Conservation (phyloP, 2,888 invertebrate species). For the Protodeltote pygarga region DNA sequence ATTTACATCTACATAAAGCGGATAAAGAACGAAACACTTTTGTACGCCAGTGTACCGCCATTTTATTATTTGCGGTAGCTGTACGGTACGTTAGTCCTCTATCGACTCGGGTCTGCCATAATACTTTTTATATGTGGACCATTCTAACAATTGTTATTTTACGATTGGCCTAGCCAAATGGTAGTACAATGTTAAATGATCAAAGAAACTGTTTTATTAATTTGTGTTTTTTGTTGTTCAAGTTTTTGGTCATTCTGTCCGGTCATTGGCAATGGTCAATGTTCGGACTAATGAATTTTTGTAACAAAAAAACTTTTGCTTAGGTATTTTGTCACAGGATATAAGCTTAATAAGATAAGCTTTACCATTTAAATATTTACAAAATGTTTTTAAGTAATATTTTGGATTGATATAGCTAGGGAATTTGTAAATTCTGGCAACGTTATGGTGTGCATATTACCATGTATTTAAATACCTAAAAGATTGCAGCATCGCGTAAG, state of each 20-base stretch:
- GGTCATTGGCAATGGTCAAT: background rate
- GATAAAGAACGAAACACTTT: slow-evolving; percentile 3
- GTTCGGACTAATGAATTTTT: background rate
- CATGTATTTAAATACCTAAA: too few species aligned
- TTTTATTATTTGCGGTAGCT: slow-evolving; percentile 51
- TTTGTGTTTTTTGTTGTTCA: slow-evolving; percentile 14
- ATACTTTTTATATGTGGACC: slow-evolving; percentile 57
- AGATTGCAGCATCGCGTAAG: too few species aligned
- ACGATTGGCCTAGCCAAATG: slow-evolving; percentile 33
- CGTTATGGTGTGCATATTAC: too few species aligned
- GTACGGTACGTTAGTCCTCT: slow-evolving; percentile 58
- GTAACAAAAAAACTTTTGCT: background rate
- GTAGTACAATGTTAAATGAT: slow-evolving; percentile 27
- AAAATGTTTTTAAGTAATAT: too few species aligned
- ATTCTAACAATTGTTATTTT: slow-evolving; percentile 46
- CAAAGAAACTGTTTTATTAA: slow-evolving; percentile 25
- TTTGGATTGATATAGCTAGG: too few species aligned
- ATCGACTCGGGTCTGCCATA: slow-evolving; percentile 38
- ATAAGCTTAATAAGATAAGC: too few species aligned
- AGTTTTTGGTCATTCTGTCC: slow-evolving; percentile 18
- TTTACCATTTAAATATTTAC: too few species aligned
- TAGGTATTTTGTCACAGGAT: too few species aligned
- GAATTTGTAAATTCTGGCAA: too few species aligned
- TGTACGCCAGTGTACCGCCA: slow-evolving; percentile 30
- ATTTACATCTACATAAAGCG: too few species aligned